Evolutionary conservation across 2,888 invertebrate species (phyloP), one percentile per base, ranked within the genome.

Genomic region (Asteroscopus sphinx): DNA sequence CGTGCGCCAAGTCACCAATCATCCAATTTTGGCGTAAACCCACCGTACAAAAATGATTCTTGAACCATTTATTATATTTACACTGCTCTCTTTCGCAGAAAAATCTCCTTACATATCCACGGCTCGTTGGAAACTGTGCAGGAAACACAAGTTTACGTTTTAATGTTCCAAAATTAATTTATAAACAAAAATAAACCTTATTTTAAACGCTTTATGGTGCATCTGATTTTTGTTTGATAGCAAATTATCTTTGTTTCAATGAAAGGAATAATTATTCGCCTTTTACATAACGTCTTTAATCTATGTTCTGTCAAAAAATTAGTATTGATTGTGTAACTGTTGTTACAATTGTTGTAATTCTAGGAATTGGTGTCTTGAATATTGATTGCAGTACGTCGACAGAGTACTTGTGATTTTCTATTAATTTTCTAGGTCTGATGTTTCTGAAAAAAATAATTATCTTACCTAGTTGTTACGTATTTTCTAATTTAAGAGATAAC

Each of bases 11-110:
- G 76, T 78, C 64, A 66, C 80, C 87, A 89, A 90, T 89, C 89
- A 88, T 88, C 85, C 86, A 89, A 87, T 89, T 90, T 87, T 80
- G 78, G 77, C 68, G 76, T 84, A 84, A 86, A 80, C 78, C 80
- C 55, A 76, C 60, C 74, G 49, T 73, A 73, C 76, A 79, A 76
- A 82, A 86, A 85, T 81, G 81, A 82, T 86, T 80, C 81, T 80
- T 83, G 79, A 76, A 61, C 73, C 77, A 71, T 84, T 86, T 87
- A 86, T 88, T 80, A 85, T 88, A 81, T 88, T 87, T 87, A 83
- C 87, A 84, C 79, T 81, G 82, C 69, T 77, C 69, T 71, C 66
- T 73, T 85, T 86, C 82, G 76, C 58, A 64, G 78, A 87, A 86
- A 78, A 71, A 68, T 73, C 74, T 76, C 71, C 76, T 80, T 58